Evolutionary conservation across 2,113 vertebrate species (phyloP), one percentile per base, ranked within the genome.

Genomic region (Vimba vimba): DNA sequence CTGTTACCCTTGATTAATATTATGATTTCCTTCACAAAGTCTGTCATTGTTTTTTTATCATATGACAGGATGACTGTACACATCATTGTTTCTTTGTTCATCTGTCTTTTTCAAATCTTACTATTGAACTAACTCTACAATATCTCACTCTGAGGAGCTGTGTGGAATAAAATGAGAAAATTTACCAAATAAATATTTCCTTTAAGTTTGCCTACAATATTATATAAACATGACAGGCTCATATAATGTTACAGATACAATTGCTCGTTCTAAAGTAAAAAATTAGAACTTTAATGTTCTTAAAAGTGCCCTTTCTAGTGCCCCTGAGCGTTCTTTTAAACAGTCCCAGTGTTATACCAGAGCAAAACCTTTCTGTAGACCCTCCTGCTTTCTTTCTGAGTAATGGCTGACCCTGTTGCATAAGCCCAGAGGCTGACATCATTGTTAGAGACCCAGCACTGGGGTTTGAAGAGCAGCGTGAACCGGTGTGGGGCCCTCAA

Each of bases 371-470:
- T 85, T 55, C 66, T 83, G 66, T 68, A 75, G 74, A 82, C 66
- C 47, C n/a, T 33, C 39, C 78, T 71, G 82, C 19, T 82, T 60
- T 81, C 45, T 47, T 74, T 62, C 36, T 89, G 79, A 83, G 64
- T 87, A 78, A 87, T 66, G 78, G n/a, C 83, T 85, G 79, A 85
- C 83, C 43, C 57, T 79, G 75, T 89, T 89, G 62, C 59, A 47
- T 79, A 85, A 89, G 79, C 5, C 1, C 71, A 55, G 43, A 59
- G 30, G 79, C 66, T 89, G 84, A 86, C 88, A 83, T 89, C 88
- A 89, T 89, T 64, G 57, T 60, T 87, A 62, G 66, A 83, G 85
- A 83, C 82, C 75, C 85, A 76, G 82, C 45, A 81, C 36, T 27
- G 83, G 64, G 83, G 64, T 84, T 66, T 64, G 36, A 82, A 39